Conservation (phyloP, 2,113 vertebrate genomes). For the Ochotona curzoniae region DNA sequence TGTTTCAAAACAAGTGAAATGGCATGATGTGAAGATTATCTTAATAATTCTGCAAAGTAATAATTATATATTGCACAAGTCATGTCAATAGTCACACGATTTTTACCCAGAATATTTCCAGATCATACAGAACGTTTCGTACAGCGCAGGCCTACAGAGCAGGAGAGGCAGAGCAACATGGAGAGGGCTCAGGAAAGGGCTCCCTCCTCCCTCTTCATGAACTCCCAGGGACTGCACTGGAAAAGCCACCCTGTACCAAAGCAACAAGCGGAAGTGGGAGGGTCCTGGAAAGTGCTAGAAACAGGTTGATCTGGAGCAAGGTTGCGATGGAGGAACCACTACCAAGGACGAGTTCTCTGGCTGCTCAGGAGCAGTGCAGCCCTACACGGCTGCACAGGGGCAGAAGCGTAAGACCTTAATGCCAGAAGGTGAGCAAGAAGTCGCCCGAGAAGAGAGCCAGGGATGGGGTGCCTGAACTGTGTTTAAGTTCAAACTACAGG, state of each 20-base stretch:
- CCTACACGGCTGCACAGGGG: too few relatives aligned
- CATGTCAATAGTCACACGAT: neutral
- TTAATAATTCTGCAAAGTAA: neutral
- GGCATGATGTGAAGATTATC: neutral
- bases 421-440: neutral
- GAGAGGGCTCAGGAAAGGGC: neutral
- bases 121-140: neutral
- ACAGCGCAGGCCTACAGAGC: neutral
- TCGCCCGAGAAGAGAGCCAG: neutral
- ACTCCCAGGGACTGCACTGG: neutral
- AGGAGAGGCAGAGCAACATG: neutral
- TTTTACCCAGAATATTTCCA: constrained; percentile 38
- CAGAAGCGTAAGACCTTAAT: neutral
- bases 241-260: neutral
- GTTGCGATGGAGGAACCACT: neutral
- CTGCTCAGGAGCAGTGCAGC: neutral
- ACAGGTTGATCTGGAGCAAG: neutral
- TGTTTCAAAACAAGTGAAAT: constrained; percentile 21
- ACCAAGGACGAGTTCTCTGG: neutral
- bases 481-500: neutral
- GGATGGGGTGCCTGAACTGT: neutral
- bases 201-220: neutral
- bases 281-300: neutral
- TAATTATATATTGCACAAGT: neutral
- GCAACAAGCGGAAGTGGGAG: too few relatives aligned